Conservation (phyloP, 1,140 invertebrate genomes). For the Archivesica marissinica region DNA sequence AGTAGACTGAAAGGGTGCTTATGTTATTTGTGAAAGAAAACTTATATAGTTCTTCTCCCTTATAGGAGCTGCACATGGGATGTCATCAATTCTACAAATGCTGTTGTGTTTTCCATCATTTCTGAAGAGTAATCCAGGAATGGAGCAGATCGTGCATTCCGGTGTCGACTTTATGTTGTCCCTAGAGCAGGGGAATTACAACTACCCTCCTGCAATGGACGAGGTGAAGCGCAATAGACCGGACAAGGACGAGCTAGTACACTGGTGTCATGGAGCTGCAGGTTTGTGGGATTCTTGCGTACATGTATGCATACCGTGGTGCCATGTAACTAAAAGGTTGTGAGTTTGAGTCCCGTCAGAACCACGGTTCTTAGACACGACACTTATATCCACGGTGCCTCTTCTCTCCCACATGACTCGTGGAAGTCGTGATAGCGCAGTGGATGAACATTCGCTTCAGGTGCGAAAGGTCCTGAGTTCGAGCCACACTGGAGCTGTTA, state of each 20-base stretch:
- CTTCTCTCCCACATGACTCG: too few species aligned
- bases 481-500: too few species aligned
- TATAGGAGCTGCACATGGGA: conserved; percentile 91
- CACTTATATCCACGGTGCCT: too few species aligned
- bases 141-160: conserved; percentile 85
- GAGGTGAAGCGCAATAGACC: conserved; percentile 86
- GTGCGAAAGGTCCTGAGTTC: too few species aligned
- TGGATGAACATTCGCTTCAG: too few species aligned
- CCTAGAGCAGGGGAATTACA: conserved; percentile 89
- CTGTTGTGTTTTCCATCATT: conserved; percentile 88
- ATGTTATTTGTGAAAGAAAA: too few species aligned
- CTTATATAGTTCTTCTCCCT: conserved; percentile 8
- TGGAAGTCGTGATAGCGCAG: too few species aligned
- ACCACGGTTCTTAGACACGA: too few species aligned
- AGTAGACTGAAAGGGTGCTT: too few species aligned
- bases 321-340: too few species aligned
- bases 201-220: conserved; percentile 91
- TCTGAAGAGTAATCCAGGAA: conserved; percentile 85
- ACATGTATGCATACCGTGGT: too few species aligned
- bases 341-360: too few species aligned
- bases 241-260: conserved; percentile 88
- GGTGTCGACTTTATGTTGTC: conserved; percentile 87
- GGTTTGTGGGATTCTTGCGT: conserved; percentile 81
- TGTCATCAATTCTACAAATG: conserved; percentile 87
- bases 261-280: conserved; percentile 95